These are phyloP conservation scores for Carcina quercana DNA, from an alignment of 2,888 invertebrate genomes.

Conservation along the genomic window DNA sequence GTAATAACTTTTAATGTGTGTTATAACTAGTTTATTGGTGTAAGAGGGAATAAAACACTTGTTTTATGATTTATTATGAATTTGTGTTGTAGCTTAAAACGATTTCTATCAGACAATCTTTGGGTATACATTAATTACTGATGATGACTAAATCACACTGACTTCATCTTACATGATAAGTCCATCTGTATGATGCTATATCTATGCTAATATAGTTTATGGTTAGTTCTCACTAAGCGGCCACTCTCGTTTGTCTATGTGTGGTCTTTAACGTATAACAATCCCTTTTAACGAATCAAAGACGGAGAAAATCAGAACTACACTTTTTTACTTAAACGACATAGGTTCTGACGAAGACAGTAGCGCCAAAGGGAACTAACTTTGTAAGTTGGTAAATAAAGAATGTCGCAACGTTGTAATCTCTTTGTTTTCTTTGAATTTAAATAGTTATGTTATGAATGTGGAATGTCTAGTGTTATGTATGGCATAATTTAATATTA, in stretches of 20 bases:
- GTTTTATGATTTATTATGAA: no score
- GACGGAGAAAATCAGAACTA: not conserved
- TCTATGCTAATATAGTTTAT: constrained; percentile 45
- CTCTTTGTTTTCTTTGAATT: constrained; percentile 24
- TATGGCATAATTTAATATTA: constrained; percentile 8
- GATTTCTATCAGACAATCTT: no score
- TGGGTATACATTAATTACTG: no score
- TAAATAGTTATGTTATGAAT: constrained; percentile 10
- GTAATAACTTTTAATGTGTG: no score
- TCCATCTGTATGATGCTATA: no score
- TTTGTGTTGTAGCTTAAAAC: no score
- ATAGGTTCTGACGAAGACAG: not conserved
- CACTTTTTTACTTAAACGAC: not conserved
- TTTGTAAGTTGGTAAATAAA: not conserved
- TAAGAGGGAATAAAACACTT: no score
- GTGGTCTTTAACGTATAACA: constrained; percentile 21
- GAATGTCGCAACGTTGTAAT: constrained; percentile 5
- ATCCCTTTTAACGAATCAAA: not conserved
- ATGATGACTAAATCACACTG: no score
- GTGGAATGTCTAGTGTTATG: constrained; percentile 3
- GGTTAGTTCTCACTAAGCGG: constrained; percentile 16
- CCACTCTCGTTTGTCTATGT: constrained; percentile 18
- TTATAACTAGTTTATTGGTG: no score
- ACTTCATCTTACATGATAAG: no score
- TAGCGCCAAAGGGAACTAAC: not conserved